These are phyloP conservation scores for Mycetomoellerius zeteki DNA, from an alignment of 1,140 invertebrate species.

Conservation along the genomic window DNA sequence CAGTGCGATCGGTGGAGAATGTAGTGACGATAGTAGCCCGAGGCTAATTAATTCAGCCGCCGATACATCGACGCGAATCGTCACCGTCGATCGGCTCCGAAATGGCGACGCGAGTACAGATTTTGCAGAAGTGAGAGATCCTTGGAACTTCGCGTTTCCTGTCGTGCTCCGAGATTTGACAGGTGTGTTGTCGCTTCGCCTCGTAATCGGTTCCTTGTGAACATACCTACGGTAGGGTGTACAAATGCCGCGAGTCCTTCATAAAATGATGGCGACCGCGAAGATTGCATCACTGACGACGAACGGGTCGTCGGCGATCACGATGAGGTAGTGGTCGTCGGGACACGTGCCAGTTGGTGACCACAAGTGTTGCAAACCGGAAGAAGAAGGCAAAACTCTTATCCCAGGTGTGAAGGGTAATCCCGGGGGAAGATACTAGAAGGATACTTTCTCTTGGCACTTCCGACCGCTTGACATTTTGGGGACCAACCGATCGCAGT, in stretches of 20 bases:
- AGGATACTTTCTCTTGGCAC: conserved; percentile 40
- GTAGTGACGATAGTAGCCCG: conserved; percentile 28
- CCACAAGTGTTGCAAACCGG: conserved; percentile 46
- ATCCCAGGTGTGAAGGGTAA: background rate
- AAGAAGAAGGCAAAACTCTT: conserved; percentile 35
- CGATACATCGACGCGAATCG: background rate
- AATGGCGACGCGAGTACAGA: conserved; percentile 6
- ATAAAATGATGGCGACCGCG: conserved; percentile 35
- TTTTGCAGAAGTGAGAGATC: conserved; percentile 12
- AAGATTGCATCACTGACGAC: conserved; percentile 15
- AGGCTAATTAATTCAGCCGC: background rate
- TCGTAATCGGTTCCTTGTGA: background rate
- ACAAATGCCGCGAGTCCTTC: background rate
- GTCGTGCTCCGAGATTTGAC: background rate
- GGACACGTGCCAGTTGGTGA: conserved; percentile 66
- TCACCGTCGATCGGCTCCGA: background rate
- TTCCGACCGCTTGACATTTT: conserved; percentile 58
- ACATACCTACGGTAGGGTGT: background rate
- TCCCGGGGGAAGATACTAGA: conserved; percentile 47
- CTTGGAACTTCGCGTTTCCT: background rate
- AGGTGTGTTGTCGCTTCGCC: background rate
- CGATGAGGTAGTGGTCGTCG: conserved; percentile 70
- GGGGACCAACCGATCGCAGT: conserved; percentile 58
- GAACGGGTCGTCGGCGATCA: conserved; percentile 46
- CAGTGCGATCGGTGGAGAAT: conserved; percentile 26